A percentile compares a stretch with the other conserved stretches of the same genome.
Evolutionary conservation across 2,888 invertebrate genomes (phyloP).

Genomic region (Aphidius colemani): DNA sequence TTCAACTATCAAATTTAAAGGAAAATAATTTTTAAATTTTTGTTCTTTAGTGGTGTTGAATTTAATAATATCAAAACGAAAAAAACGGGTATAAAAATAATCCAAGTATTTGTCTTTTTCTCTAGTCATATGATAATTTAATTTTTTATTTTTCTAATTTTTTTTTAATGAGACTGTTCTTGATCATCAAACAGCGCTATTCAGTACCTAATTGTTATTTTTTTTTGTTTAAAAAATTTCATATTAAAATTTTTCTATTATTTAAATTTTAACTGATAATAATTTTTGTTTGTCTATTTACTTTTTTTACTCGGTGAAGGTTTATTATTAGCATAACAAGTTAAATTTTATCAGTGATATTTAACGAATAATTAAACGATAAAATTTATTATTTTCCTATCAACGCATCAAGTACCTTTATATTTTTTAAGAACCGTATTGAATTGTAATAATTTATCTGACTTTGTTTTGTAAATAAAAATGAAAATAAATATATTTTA

Average conservation of each 20-base stretch:
- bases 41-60: constrained; percentile 17
- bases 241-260: background rate
- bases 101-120: constrained; percentile 40
- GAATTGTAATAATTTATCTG: too few species aligned
- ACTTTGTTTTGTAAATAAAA: too few species aligned
- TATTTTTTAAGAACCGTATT: background rate
- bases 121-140: constrained; percentile 50
- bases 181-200: constrained; percentile 31
- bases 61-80: constrained; percentile 5
- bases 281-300: constrained; percentile 5
- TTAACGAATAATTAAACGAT: too few species aligned
- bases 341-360: too few species aligned
- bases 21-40: too few species aligned
- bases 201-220: constrained; percentile 24
- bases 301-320: constrained; percentile 14
- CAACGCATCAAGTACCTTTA: background rate
- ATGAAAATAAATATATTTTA: background rate
- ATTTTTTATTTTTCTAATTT: constrained; percentile 28
- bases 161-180: constrained; percentile 44
- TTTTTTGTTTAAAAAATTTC: background rate
- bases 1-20: too few species aligned
- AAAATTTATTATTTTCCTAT: background rate
- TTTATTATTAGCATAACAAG: background rate
- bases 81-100: constrained; percentile 33
- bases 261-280: constrained; percentile 14